Evolutionary conservation across 2,797 vertebrate species (phyloP).

Genomic region (Buceros bicornis): DNA sequence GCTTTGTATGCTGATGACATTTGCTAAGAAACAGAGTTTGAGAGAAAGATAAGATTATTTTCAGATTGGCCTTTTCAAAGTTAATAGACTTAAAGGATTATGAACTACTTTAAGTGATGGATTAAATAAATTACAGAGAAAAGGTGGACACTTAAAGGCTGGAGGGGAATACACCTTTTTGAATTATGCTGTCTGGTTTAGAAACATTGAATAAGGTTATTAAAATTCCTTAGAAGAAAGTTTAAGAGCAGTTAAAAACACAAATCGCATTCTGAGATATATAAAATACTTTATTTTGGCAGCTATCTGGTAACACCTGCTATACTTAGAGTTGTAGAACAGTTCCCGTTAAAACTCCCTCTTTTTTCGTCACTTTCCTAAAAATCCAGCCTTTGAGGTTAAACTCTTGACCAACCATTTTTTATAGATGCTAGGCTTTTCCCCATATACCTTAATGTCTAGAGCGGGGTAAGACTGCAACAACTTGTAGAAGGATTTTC

Average conservation of each 20-base stretch:
- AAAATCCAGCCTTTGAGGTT: background rate
- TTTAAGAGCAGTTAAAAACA: constrained; percentile 6
- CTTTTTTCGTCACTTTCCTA: background rate
- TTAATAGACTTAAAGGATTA: background rate
- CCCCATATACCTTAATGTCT: background rate
- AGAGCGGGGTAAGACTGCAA: background rate
- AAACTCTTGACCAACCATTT: background rate
- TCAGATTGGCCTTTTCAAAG: background rate
- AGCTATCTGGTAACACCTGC: background rate
- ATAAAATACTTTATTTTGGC: constrained; percentile 25
- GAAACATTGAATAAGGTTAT: background rate
- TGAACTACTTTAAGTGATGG: background rate
- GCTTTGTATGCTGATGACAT: background rate
- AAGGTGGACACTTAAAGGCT: background rate
- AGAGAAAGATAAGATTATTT: background rate
- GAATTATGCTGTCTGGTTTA: background rate
- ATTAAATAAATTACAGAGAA: background rate
- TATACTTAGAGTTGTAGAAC: background rate
- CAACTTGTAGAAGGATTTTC: background rate
- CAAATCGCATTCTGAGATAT: background rate
- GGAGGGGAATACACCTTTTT: background rate
- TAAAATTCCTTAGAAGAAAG: background rate
- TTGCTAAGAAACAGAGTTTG: background rate
- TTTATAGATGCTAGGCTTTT: background rate
- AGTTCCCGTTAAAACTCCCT: background rate